Evolutionary conservation across 64 coral and sea anemone genomes (phyloP).

Genomic region (Actinia tenebrosa): DNA sequence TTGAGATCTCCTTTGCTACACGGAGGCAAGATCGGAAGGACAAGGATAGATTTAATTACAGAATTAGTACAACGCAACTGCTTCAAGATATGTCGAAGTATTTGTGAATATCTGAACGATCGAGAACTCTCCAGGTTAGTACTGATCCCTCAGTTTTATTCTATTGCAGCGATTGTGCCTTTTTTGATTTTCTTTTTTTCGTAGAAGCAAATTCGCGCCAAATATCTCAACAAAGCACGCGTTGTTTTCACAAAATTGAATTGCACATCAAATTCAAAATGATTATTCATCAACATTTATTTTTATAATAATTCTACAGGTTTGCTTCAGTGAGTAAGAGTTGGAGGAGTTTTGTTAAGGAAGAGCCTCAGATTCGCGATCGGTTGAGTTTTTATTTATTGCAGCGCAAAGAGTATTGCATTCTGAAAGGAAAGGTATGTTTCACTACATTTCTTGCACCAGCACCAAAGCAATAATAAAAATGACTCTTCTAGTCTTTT

Average conservation of each 20-base stretch:
- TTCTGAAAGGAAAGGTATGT: constrained; percentile 41
- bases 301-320: neutral
- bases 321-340: constrained; percentile 29
- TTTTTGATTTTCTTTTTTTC: too few species aligned
- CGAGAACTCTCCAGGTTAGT: constrained; percentile 51
- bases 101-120: constrained; percentile 43
- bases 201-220: too few species aligned
- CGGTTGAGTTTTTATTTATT: constrained; percentile 17
- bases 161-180: neutral
- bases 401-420: constrained; percentile 16
- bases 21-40: constrained; percentile 5
- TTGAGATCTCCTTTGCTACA: constrained; percentile 28
- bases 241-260: too few species aligned
- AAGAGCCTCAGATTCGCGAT: neutral
- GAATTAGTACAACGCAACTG: constrained; percentile 20
- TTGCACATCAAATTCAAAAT: too few species aligned
- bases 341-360: constrained; percentile 32
- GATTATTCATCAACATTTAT: too few species aligned
- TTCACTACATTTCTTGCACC: neutral
- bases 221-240: too few species aligned
- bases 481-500: too few species aligned
- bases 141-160: neutral
- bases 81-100: constrained; percentile 35
- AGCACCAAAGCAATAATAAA: too few species aligned
- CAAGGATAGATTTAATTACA: constrained; percentile 40